Evolutionary conservation across 2,888 invertebrate species (phyloP), one percentile per base, ranked within the genome.

Genomic region (Caradrina clavipalpis): DNA sequence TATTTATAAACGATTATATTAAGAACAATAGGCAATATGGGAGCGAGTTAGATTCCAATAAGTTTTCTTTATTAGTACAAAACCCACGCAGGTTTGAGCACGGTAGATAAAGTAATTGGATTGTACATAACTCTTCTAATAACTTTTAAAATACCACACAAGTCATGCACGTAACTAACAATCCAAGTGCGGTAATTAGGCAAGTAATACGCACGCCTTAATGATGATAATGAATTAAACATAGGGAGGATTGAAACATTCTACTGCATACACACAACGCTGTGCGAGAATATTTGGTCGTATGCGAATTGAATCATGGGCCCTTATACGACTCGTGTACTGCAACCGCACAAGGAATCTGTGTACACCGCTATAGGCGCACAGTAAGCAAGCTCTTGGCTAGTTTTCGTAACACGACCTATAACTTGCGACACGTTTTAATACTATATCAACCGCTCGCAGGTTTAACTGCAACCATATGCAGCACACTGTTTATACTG

Each of bases 211-310:
- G 57, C 21, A 51, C 19, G 47, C 21, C 53, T 54, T 78, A 71
- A 57, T 75, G 73, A 77, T 73, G 54, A 71, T 73, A 79, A 74
- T 79, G 55, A 78, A 83, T 75, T 59, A 79, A 66, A 72, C 61
- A 69, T 69, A 50, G 42, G 31, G 19, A 54, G 49, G 45, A 62
- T 67, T 63, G 50, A 69, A 73, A 65, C 61, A 73, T 65, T 74
- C 31, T 60, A 60, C 4, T 26, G 17, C n/a, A 1, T 47, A 69
- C 42, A 62, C 31, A 76, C 45, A 59, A 63, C 39, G 42, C 55
- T 59, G 39, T 39, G 47, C 26, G 19, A 58, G 66, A 69, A 54
- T 31, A 66, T 51, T 54, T 21, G 21, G 39, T 54, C 50, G 26
- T 61, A 61, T 45, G 39, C 31, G 45, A 65, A 69, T 63, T 45